Base-by-base conservation (phyloP, 2,888 invertebrate species). In the Eulithis testata region DNA sequence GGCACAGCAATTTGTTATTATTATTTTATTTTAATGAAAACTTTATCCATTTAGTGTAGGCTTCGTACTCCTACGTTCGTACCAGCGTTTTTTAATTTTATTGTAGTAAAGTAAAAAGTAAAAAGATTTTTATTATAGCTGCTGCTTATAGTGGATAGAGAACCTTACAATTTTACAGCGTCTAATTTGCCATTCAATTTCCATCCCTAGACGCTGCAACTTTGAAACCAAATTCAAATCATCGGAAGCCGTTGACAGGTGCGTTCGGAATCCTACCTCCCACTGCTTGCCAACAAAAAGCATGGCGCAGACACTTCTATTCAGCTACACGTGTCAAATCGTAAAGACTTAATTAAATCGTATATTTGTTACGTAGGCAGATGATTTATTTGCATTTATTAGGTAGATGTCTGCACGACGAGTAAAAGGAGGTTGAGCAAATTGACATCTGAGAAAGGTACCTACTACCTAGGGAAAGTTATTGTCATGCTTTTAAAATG, bases 301-400 rank as follows among this genome's bases (percentile, higher is more conserved):
- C 91, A 91, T 84, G 79, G 83, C 83, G 82, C 84, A 83, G 82
- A 79, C 78, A 81, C 76, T 74, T 65, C 86, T 76, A 88, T 89
- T 87, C 81, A 87, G 78, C 71, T 81, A 85, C 87, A 87, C 89
- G 89, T 90, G 91, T 88, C 86, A 85, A 80, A 80, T 76, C 76
- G 78, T 83, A 82, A 89, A 82, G 86, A 91, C 89, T 91, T 91
- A 90, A 92, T 91, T 92, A 92, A 90, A 91, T 88, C 83, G 81
- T 84, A 81, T 83, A 81, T 83, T 79, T 84, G 77, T 79, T 76
- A 80, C 83, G 86, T 87, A 82, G 88, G 86, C 82, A 88, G 87
- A 88, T 89, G 88, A 88, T 89, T 81, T 86, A 86, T 84, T 65
- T 77, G 79, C 77, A 83, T 80, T 74, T 67, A 69, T 52, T 12